Base-by-base conservation (phyloP, 2,113 vertebrate genomes). In the Tragelaphus buxtoni region DNA sequence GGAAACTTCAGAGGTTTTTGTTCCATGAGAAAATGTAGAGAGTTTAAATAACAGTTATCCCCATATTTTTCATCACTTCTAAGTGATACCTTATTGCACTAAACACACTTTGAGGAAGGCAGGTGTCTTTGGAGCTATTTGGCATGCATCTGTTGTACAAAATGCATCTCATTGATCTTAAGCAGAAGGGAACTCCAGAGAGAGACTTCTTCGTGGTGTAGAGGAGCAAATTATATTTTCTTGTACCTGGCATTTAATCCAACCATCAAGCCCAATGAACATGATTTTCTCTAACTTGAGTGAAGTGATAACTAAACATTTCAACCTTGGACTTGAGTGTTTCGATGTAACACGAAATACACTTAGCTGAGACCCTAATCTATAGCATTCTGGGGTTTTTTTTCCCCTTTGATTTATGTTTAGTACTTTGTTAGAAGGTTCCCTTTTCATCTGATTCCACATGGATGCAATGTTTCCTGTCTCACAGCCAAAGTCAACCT, bases 381-480 rank as follows among this genome's bases (percentile, higher is more conserved):
- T 96, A 69, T 60, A 96, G 30, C 53, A 87, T 98, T 97, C 94
- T 96, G 74, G 42, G 53, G 35, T 91, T 85, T 92, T 32, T 30
- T 24, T 35, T 6, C 2, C 32, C 94, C 35, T 74, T 91, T 96
- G 82, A 97, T 97, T 97, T 96, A 90, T 96, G 91, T 95, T 97
- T 97, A 91, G 88, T 86, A 87, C 82, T 95, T 96, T 93, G 85
- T 97, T 97, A 94, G 95, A 97, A 91, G 95, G 88, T 96, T 96
- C 83, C 18, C 60, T 92, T 98, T 97, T 97, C 95, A 95, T 98
- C 88, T 58, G 85, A 95, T 97, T 98, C 95, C 96, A 97, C 96
- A 96, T 98, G 97, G 96, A 97, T 96, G 94, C 94, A 98, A 93
- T 94, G 91, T 96, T 98, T 97, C 95, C 96, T 98, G 92, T 98